Evolutionary conservation across 2,113 vertebrate species (phyloP), one percentile per base, ranked within the genome.

Genomic region (Microcebus tavaratra): DNA sequence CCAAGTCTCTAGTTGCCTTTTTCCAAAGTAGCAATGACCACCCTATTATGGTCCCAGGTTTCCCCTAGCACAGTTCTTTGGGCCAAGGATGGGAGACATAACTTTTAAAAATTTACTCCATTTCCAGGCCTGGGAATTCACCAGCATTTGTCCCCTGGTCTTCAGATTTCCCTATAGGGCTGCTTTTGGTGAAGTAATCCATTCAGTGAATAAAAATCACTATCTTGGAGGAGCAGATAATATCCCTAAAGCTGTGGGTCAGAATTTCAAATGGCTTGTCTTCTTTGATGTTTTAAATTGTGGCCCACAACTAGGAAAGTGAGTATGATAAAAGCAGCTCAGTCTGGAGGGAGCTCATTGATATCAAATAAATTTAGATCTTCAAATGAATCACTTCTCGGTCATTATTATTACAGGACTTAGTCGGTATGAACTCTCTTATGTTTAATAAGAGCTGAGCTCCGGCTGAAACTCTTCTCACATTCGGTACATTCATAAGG

Each of bases 381-480:
- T 94, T 95, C 93, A 85, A 73, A 70, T 14, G 29, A 89, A 86
- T 91, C 45, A 48, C n/a, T 87, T 86, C 42, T 59, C 42, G 88
- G 86, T 89, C 86, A 81, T 59, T 79, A 23, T 68, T 57, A 83
- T 63, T 57, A 72, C 3, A 76, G 75, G 78, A 48, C 75, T 95
- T 78, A 98, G 87, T 98, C 98, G 0, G 97, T 98, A 78, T 98
- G 98, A 61, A 98, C 96, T 84, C 98, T 97, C 85, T 93, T 98
- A 96, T 98, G 98, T 92, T 98, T 98, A 95, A 98, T 98, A 81
- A 99, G 98, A 23, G 98, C 97, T 12, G 98, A 98, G 91, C 98
- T 98, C 75, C 98, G 97, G 0, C 98, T 98, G 96, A 98, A 99
- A 92, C 98, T 98, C 97, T 98, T 98, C 1, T 98, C 98, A 0